Evolutionary conservation across 2,888 invertebrate species (phyloP), one percentile per base, ranked within the genome.

Genomic region (Troides aeacus): DNA sequence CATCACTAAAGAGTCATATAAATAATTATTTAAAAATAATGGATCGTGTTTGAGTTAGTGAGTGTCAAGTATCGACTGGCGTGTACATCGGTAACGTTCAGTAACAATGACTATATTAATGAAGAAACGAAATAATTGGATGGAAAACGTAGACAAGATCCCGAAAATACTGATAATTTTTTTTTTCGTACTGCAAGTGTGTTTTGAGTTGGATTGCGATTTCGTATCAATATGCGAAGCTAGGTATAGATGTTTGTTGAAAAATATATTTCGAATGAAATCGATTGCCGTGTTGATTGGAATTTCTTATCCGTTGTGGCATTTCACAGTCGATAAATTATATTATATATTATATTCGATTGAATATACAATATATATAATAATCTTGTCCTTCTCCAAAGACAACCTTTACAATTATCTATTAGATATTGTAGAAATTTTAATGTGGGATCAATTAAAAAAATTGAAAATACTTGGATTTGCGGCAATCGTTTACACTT

Each of bases 151-250:
- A 61, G 50, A 36, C 15, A 61, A 60, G 8, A 15, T 66, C 2
- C 60, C 66, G 5, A 66, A 60, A 60, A 15, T 60, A n/a, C 24
- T 66, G 17, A 66, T 12, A 0, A 3, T 5, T 5, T 60, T 50
- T 30, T 66, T 66, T 21, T 23, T 60, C 1, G 50, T 6, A 1
- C 2, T 66, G 30, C 59, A 66, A 7, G 24, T 66, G 18, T 61
- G n/a, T 50, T 66, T 66, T n/a, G 66, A 53, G 1, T 7, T 66
- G 1, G 66, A 66, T 53, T 66, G 60, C 18, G 66, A 53, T 21
- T 30, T 66, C 36, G 15, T 60, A 46, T 46, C 5, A 10, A 17
- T 65, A 24, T 65, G n/a, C 6, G 23, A 18, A 1, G 21, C 8
- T 18, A 58, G 58, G 1, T 65, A 65, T 65, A 56, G 64, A 5